Percentiles rank a stretch among this genome's conserved stretches.
phyloP scores from a whole-genome alignment of 2,888 invertebrate species.

The Tholera decimalis region DNA sequence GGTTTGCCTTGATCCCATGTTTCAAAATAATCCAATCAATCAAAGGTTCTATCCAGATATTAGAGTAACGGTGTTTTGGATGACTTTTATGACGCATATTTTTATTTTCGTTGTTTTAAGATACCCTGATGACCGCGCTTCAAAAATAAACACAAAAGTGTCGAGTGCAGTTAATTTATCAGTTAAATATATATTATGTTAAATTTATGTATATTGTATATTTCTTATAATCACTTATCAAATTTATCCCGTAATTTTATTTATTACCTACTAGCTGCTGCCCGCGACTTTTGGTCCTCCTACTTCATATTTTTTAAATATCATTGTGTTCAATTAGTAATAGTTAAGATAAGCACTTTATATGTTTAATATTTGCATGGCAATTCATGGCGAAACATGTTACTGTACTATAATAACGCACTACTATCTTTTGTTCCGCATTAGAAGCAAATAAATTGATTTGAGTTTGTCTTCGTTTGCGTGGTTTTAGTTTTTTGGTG shows the following conservation, averaged over 20 bases:
- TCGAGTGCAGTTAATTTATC: conserved; percentile 7
- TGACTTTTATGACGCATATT: conserved; percentile 19
- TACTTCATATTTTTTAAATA: too few species aligned
- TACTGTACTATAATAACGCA: too few species aligned
- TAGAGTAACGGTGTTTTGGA: conserved; percentile 21
- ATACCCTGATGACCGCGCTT: neutral
- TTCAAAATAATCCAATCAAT: conserved; percentile 38
- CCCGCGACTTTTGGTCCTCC: neutral
- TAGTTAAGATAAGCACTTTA: too few species aligned
- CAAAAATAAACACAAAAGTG: conserved; percentile 14
- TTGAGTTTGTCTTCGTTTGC: too few species aligned
- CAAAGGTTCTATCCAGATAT: conserved; percentile 25
- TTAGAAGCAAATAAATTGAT: too few species aligned
- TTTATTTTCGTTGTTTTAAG: conserved; percentile 2
- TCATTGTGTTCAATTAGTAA: too few species aligned
- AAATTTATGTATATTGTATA: neutral
- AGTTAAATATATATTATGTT: neutral
- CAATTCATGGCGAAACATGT: too few species aligned
- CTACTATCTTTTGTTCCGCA: too few species aligned
- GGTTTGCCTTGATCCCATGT: conserved; percentile 36
- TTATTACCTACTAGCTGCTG: neutral
- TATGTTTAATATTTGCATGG: too few species aligned
- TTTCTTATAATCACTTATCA: conserved; percentile 2
- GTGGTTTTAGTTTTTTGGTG: too few species aligned
- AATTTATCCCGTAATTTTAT: neutral